Percentiles rank a stretch among this genome's conserved stretches.
These are phyloP conservation scores for Perizoma flavofasciatum DNA, from an alignment of 2,888 invertebrate species.

Conservation along the genomic window DNA sequence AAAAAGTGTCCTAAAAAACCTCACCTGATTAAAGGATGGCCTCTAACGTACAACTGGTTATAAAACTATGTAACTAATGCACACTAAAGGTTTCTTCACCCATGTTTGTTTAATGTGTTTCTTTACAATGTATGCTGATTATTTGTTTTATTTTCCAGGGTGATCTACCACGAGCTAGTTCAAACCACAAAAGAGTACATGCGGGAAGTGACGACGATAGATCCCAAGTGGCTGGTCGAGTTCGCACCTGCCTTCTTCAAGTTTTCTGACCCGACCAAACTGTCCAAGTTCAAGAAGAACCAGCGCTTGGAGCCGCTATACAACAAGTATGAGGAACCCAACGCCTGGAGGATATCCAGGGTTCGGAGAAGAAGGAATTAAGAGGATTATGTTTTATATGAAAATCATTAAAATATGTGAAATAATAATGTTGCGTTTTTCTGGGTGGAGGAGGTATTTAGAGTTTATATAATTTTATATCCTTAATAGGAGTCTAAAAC, in stretches of 20 bases:
- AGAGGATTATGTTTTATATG: slow-evolving; percentile 6
- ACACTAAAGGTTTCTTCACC: too few relatives aligned
- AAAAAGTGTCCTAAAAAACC: too few relatives aligned
- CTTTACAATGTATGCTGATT: background rate
- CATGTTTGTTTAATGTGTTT: too few relatives aligned
- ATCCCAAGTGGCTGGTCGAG: slow-evolving; percentile 99
- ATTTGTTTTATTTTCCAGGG: slow-evolving; percentile 81
- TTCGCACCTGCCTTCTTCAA: slow-evolving; percentile 99
- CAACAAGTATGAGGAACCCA: slow-evolving; percentile 99
- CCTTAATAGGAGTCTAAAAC: too few relatives aligned
- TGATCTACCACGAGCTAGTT: slow-evolving; percentile 99
- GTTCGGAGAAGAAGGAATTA: slow-evolving; percentile 95
- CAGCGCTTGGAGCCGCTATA: slow-evolving; percentile 98
- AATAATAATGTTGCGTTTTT: background rate
- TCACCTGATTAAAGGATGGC: too few relatives aligned
- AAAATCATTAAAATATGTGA: background rate
- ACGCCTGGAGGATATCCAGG: slow-evolving; percentile 99
- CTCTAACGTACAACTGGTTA: too few relatives aligned
- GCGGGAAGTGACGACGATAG: slow-evolving; percentile 98
- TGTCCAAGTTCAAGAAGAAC: slow-evolving; percentile 99
- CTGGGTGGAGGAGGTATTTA: background rate
- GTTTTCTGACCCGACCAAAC: slow-evolving; percentile 98
- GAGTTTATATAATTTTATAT: too few relatives aligned
- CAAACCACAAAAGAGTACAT: slow-evolving; percentile 99
- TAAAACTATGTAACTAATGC: too few relatives aligned